Evolutionary conservation across 2,888 invertebrate species (phyloP).

Genomic region (Antheraea yamamai): DNA sequence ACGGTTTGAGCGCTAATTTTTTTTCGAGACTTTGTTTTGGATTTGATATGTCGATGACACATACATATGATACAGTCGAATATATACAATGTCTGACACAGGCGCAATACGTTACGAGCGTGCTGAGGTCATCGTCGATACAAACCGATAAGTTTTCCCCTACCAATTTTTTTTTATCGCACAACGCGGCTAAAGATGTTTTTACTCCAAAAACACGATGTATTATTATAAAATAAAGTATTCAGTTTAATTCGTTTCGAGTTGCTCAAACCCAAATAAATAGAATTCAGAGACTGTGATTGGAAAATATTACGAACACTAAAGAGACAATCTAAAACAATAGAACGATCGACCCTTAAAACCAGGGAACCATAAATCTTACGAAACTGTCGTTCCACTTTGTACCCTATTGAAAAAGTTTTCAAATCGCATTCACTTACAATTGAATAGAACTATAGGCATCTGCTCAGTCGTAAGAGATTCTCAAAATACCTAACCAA

Average conservation of each 20-base stretch:
- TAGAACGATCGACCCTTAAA: neutral
- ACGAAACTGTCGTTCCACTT: conserved; percentile 9
- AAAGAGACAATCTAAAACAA: neutral
- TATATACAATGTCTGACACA: no score
- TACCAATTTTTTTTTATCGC: no score
- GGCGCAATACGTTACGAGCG: no score
- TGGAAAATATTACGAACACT: neutral
- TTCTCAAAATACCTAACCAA: neutral
- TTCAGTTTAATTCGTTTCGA: neutral
- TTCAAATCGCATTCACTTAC: neutral
- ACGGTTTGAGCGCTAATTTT: no score
- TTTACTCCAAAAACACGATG: no score
- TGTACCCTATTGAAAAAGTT: conserved; percentile 6
- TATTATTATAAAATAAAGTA: no score
- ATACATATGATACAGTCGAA: no score
- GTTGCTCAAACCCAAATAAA: neutral
- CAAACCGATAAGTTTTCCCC: no score
- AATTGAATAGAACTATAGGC: neutral
- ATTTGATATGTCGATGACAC: no score
- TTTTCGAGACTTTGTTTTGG: no score
- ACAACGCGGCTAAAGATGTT: no score
- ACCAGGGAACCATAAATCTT: neutral
- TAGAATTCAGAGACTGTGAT: neutral
- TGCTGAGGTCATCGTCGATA: no score
- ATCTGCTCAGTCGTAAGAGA: neutral